Evolutionary conservation across 2,888 invertebrate species (phyloP).

Genomic region (Dorcus hopei): DNA sequence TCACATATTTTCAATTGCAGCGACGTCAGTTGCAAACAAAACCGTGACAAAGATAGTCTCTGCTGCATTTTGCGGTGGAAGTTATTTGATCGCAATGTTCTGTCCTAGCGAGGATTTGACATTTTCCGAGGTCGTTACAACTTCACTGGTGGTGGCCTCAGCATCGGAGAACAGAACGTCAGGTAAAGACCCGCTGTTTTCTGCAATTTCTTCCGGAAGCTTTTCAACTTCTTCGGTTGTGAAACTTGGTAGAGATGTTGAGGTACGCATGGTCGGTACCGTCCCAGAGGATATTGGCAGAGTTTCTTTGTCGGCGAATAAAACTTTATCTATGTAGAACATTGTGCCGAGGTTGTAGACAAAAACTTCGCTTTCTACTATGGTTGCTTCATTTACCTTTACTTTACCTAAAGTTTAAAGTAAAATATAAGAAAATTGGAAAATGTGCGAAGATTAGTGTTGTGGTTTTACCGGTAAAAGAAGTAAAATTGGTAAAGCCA

Average conservation of each 20-base stretch:
- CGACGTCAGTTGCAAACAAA: too few species aligned
- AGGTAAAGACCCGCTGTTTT: conserved; percentile 40
- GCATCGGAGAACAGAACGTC: conserved; percentile 46
- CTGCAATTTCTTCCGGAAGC: conserved; percentile 44
- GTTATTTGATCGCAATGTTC: conserved; percentile 16
- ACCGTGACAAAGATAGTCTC: too few species aligned
- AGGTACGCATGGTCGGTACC: conserved; percentile 2
- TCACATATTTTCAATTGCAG: too few species aligned
- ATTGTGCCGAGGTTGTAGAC: conserved; percentile 65
- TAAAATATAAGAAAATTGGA: conserved; percentile 5
- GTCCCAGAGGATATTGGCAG: conserved; percentile 31
- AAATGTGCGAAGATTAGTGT: too few species aligned
- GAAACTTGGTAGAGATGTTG: conserved; percentile 12
- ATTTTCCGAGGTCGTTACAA: conserved; percentile 6
- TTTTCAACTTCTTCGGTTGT: conserved; percentile 36
- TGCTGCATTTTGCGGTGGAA: background rate
- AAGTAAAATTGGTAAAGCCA: too few species aligned
- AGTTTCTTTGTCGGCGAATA: conserved; percentile 48
- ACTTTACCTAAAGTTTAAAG: conserved; percentile 45
- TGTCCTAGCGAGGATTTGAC: conserved; percentile 3
- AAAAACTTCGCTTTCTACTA: conserved; percentile 61
- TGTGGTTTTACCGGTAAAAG: too few species aligned
- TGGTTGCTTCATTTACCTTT: conserved; percentile 56
- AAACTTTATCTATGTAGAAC: conserved; percentile 60
- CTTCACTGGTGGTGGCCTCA: conserved; percentile 8